Evolutionary conservation across 2,888 invertebrate species (phyloP), one percentile per base, ranked within the genome.

Genomic region (Sphaerophoria rueppellii): DNA sequence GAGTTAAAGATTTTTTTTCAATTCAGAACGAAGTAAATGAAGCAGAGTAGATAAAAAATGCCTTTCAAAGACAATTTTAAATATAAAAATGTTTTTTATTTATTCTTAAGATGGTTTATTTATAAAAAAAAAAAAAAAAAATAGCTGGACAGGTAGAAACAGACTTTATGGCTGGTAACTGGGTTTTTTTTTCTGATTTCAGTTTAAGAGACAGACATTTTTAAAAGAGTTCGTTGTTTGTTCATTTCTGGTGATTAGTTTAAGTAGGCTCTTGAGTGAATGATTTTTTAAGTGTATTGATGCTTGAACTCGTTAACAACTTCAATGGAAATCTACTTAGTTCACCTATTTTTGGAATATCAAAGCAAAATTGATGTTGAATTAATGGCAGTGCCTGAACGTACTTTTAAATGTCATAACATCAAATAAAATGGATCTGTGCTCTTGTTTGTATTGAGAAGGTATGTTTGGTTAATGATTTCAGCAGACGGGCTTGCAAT

Each of bases 41-140:
- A 67, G 54, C 54, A 67, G 12, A 43, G 54, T 12, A 24, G 40
- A 37, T 43, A n/a, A 54, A 65, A 65, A 50, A 54, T 9, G 14
- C 54, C 50, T 40, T 24, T 54, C 52, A 67, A 67, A 67, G 67
- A 40, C 40, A 40, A 54, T 54, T 67, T 52, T 54, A 67, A 54
- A 67, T 54, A 67, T 67, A n/a, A n/a, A n/a, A n/a, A n/a, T n/a
- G n/a, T 67, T 67, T 40, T 32, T n/a, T 54, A 54, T 54, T 67
- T 65, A 37, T 67, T 67, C 35, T 52, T 54, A n/a, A 32, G 43
- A 48, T 63, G 14, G 6, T 16, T 52, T 54, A 12, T 24, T 54
- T 54, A 40, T 43, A 67, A 37, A 32, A 32, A 46, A 32, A 32
- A 7, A 61, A 4, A 37, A 37, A 35, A 7, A 34, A 12, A 16